Base-by-base conservation (phyloP, 2,113 vertebrate genomes). In the Paracanthobrama guichenoti region DNA sequence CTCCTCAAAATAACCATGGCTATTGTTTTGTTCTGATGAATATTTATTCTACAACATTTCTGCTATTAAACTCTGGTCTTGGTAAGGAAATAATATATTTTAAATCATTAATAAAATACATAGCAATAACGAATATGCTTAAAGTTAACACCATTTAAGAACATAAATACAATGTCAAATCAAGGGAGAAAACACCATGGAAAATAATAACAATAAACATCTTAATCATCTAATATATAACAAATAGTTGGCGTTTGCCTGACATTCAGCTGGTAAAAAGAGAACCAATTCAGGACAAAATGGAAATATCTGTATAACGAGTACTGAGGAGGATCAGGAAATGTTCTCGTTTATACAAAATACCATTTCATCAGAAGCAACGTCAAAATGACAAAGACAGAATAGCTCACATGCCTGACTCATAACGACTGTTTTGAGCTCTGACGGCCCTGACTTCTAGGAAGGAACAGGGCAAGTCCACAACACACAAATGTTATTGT, bases 381-480 rank as follows among this genome's bases (percentile, higher is more conserved):
- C 71, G n/a, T 24, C n/a, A 72, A 44, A 72, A 72, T 3, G 39
- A 46, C 69, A 73, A 48, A 73, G 12, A 12, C n/a, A 73, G 42
- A 46, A 4, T 26, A 26, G 3, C 42, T 6, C 22, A 72, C 10
- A 3, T 3, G 12, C 16, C n/a, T 73, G 42, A 73, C 42, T 73
- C 71, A 48, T 26, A 16, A 72, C 5, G 2, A 6, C 39, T 7
- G 39, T 67, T 71, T 44, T 0, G 1, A 48, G 71, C 31, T 71
- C 20, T 42, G 35, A 42, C 18, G 10, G 35, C n/a, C n/a, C n/a
- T 14, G 71, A 73, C 42, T 13, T 6, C 69, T 7, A 62, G 76
- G 57, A 79, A 79, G 77, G n/a, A 79, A 79, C 14, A 79, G 55
- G 77, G 57, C 39, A 62, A 35, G 35, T 44, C 62, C 77, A 46